Base-by-base conservation (phyloP, 2,888 invertebrate species). In the Polyploca ridens region DNA sequence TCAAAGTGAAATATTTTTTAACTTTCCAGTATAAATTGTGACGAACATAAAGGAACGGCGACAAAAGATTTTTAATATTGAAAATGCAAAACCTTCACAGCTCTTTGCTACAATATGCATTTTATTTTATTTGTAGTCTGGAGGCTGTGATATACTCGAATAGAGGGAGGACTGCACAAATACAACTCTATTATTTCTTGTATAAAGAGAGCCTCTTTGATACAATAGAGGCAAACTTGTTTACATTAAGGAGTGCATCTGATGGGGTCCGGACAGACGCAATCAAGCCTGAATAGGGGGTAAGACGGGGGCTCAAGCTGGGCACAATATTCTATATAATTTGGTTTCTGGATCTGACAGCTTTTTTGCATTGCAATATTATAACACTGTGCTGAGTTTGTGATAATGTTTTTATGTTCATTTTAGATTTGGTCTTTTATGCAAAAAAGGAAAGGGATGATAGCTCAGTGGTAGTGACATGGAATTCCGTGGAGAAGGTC, bases 171-270 rank as follows among this genome's bases (percentile, higher is more conserved):
- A 76, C 16, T 49, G 16, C 7, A 80, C 77, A 82, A 84, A 60
- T 19, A 19, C 11, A 44, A 85, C 82, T 81, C 78, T 82, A 84
- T 87, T 89, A 87, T 88, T 83, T 84, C 76, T 77, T 71, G 69
- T 64, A 84, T 81, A 86, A 87, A 86, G 79, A 76, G 68, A 69
- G 70, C 73, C 77, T 80, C 82, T 89, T 87, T 86, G 84, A 79
- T 80, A 86, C 82, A 88, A 86, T 86, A 73, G 75, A 70, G 83
- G 77, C 81, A 83, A 86, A 85, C 85, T 88, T 90, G 87, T 89
- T 89, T 89, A 85, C 82, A 83, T 86, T 87, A 84, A 68, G 78
- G 75, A 82, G 82, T 89, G 90, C 88, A 86, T 79, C 79, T 87
- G 87, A 88, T 85, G 86, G 81, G 67, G 73, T 69, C 73, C 74